These are phyloP conservation scores for Drosophila ohnishii DNA, from an alignment of 1,140 invertebrate genomes.

Conservation along the genomic window DNA sequence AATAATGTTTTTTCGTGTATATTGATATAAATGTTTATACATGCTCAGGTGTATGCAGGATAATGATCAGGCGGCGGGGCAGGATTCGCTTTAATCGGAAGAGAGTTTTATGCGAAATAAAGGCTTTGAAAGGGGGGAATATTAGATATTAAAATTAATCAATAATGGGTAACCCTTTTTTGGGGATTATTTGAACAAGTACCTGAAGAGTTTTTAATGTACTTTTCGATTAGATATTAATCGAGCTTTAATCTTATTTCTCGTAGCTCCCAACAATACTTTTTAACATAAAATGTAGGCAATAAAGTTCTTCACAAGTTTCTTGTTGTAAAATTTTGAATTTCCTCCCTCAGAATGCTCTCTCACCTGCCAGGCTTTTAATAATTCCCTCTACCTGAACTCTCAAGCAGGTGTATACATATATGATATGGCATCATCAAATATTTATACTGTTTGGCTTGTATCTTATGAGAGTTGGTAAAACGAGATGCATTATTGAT, in stretches of 20 bases:
- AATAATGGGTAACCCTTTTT: conserved; percentile 1
- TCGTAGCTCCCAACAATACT: too few species aligned
- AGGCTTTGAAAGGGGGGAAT: neutral
- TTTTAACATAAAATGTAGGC: neutral
- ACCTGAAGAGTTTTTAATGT: neutral
- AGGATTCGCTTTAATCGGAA: neutral
- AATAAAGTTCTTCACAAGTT: neutral
- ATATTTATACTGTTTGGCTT: conserved; percentile 55
- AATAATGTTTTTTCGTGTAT: conserved; percentile 68
- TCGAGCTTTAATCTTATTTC: neutral
- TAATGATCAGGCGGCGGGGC: conserved; percentile 1
- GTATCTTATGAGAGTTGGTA: conserved; percentile 46
- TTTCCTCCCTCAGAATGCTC: conserved; percentile 9
- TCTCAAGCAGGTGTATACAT: neutral
- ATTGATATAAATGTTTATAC: conserved; percentile 73
- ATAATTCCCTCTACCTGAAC: conserved; percentile 39
- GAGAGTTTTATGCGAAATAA: conserved; percentile 12
- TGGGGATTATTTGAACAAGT: neutral
- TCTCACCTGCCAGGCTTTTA: conserved; percentile 45
- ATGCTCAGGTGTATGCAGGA: conserved; percentile 24
- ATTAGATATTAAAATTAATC: conserved; percentile 5
- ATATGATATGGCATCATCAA: conserved; percentile 10
- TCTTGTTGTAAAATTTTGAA: conserved; percentile 54
- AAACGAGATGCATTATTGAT: conserved; percentile 57
- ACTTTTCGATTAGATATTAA: neutral